Evolutionary conservation across 2,113 vertebrate genomes (phyloP).

Genomic region (Limnothrissa miodon): DNA sequence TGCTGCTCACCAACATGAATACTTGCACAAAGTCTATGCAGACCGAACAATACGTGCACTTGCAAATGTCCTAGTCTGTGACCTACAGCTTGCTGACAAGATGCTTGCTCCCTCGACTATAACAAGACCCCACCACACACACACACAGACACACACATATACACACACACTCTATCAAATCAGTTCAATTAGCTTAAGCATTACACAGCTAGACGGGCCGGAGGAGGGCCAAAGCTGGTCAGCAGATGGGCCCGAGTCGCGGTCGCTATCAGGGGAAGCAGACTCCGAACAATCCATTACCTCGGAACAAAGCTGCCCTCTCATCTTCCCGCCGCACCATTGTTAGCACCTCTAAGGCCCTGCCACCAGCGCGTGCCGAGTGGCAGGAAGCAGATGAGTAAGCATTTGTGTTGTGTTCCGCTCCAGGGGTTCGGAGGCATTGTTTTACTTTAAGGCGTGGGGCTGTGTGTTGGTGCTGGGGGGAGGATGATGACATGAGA

Average conservation of each 20-base stretch:
- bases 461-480: not conserved
- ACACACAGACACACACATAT: constrained; percentile 1
- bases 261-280: not conserved
- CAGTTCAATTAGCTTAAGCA: not conserved
- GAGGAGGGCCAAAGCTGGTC: no score
- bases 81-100: not conserved
- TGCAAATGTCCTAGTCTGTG: not conserved
- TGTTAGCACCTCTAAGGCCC: not conserved
- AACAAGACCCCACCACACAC: not conserved
- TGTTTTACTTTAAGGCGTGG: constrained; percentile 21
- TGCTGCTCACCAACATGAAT: not conserved
- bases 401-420: not conserved
- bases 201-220: not conserved
- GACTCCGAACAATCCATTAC: not conserved
- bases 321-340: not conserved
- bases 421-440: constrained; percentile 34
- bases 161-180: not conserved
- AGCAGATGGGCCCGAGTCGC: not conserved
- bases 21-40: not conserved
- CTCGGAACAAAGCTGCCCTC: not conserved
- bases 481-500: not conserved
- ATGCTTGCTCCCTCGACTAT: not conserved
- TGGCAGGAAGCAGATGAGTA: not conserved
- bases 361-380: not conserved
- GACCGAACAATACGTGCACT: not conserved